Conservation (phyloP, 1,140 invertebrate species). For the Zaprionus tsacasi region DNA sequence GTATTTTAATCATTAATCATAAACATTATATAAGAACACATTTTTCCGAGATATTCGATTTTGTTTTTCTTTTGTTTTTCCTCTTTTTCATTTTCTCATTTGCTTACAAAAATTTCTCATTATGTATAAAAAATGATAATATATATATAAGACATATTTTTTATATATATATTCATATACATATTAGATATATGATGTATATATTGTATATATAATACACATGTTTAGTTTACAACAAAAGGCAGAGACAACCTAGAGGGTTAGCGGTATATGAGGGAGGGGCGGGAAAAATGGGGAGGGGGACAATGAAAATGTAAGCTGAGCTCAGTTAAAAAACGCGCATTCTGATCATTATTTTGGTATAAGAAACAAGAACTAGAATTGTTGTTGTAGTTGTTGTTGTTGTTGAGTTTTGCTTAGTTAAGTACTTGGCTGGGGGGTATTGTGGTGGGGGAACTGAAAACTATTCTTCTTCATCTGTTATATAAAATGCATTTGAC, state of each 20-base stretch:
- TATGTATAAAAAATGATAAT: constrained; percentile 59
- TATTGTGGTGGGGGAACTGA: constrained; percentile 12
- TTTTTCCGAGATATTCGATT: constrained; percentile 82
- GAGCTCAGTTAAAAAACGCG: constrained; percentile 29
- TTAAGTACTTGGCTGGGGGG: constrained; percentile 70
- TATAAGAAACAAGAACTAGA: constrained; percentile 25
- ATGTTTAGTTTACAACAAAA: constrained; percentile 78
- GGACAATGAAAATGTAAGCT: constrained; percentile 36
- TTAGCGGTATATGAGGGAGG: constrained; percentile 31
- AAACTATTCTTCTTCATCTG: constrained; percentile 24
- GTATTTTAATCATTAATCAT: constrained; percentile 76
- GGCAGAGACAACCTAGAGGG: constrained; percentile 78
- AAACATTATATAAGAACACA: constrained; percentile 77
- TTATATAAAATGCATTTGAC: constrained; percentile 42
- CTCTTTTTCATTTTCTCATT: constrained; percentile 12
- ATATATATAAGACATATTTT: constrained; percentile 51
- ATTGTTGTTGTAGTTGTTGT: constrained; percentile 15
- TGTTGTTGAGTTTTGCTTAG: constrained; percentile 19
- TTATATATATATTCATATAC: constrained; percentile 49
- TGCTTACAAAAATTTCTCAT: constrained; percentile 60
- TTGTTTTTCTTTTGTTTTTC: constrained; percentile 47
- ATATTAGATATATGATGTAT: constrained; percentile 66
- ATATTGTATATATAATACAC: constrained; percentile 76
- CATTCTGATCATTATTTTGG: constrained; percentile 12
- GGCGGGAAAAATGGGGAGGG: neutral